phyloP scores from a whole-genome alignment of 2,113 vertebrate genomes.

The Lophura nycthemera region DNA sequence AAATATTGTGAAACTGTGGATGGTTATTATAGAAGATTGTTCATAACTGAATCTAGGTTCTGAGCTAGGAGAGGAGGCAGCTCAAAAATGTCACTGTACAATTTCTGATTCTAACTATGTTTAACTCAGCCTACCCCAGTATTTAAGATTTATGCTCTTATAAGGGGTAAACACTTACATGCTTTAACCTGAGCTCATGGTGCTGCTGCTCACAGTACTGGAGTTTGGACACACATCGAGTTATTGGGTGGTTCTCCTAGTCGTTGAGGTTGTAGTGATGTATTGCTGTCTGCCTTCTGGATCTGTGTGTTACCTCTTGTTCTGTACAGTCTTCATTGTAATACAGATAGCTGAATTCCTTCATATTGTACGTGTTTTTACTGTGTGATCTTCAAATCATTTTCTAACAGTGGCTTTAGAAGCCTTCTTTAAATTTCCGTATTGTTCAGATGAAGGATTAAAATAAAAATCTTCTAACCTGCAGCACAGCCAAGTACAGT shows the following conservation, averaged over 20 bases:
- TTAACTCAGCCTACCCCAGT: neutral
- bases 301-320: neutral
- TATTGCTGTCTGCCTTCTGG: neutral
- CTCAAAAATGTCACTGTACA: neutral
- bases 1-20: neutral
- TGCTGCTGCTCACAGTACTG: neutral
- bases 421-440: neutral
- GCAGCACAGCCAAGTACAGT: conserved; percentile 97
- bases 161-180: neutral
- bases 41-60: accelerated
- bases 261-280: neutral
- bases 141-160: neutral
- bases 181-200: neutral
- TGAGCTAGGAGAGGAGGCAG: neutral
- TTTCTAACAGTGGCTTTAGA: neutral
- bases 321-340: neutral
- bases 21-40: neutral
- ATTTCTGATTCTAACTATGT: neutral
- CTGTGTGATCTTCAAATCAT: neutral
- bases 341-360: neutral
- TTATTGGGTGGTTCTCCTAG: neutral
- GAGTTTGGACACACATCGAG: neutral
- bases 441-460: neutral
- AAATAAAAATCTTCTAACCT: conserved; percentile 4
- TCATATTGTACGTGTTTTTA: neutral